Conservation (phyloP, 2,797 vertebrate genomes). For the Neomorphus geoffroyi region DNA sequence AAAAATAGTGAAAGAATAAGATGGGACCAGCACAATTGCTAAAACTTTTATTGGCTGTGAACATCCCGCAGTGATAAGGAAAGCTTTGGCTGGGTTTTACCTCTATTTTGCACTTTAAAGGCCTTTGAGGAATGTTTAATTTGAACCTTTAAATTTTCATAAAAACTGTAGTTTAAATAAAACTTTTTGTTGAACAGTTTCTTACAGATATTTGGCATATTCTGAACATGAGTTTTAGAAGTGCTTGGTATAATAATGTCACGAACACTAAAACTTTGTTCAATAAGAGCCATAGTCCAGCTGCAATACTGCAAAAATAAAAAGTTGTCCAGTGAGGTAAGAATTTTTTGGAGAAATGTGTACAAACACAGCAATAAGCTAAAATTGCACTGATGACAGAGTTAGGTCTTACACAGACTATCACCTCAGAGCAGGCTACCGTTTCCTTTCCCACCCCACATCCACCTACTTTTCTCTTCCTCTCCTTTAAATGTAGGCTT, state of each 20-base stretch:
- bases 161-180: background rate
- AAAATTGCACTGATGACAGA: background rate
- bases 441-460: background rate
- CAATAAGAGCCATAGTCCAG: background rate
- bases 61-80: background rate
- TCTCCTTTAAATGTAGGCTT: conserved; percentile 14
- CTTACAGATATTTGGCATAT: background rate
- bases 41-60: background rate
- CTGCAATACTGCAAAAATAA: background rate
- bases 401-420: background rate
- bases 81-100: background rate
- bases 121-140: background rate
- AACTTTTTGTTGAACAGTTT: background rate
- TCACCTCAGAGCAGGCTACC: background rate
- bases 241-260: background rate
- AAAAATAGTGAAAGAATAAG: background rate
- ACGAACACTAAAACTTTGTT: background rate
- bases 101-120: background rate
- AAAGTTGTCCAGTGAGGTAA: background rate
- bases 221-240: background rate
- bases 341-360: background rate
- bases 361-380: background rate
- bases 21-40: background rate
- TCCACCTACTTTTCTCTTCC: conserved; percentile 8
- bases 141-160: background rate